These are phyloP conservation scores for Lasioglossum malachurum DNA, from an alignment of 2,888 invertebrate species.

Conservation along the genomic window DNA sequence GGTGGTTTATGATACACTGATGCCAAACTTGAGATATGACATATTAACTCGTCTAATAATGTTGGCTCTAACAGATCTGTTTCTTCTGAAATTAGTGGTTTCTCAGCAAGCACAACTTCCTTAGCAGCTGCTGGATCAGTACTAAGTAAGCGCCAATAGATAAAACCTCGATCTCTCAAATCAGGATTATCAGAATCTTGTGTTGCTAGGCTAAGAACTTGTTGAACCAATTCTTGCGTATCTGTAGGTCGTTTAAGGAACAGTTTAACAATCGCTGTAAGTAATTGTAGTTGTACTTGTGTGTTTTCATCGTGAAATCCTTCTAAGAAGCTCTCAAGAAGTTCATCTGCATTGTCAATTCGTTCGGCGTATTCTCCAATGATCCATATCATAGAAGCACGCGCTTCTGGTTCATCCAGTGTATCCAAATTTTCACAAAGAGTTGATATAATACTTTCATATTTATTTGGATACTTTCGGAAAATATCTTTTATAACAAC, in stretches of 20 bases:
- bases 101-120: conserved; percentile 99
- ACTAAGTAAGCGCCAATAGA: conserved; percentile 99
- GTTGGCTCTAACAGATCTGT: conserved; percentile 99
- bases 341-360: conserved; percentile 99
- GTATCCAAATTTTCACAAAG: conserved; percentile 99
- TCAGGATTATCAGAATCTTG: conserved; percentile 99
- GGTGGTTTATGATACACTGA: conserved; percentile 99
- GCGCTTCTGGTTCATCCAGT: conserved; percentile 98
- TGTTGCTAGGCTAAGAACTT: conserved; percentile 95
- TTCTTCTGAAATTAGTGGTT: conserved; percentile 99
- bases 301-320: conserved; percentile 99
- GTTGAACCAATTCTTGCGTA: conserved; percentile 99
- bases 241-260: conserved; percentile 99
- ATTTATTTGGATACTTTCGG: conserved; percentile 99
- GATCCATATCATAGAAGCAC: conserved; percentile 99
- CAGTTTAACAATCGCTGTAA: conserved; percentile 99
- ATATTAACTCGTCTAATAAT: conserved; percentile 98
- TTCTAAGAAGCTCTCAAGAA: conserved; percentile 98
- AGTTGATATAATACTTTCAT: conserved; percentile 99
- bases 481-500: conserved; percentile 99
- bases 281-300: conserved; percentile 97
- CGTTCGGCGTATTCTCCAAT: conserved; percentile 99
- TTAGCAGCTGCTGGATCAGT: conserved; percentile 99
- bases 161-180: conserved; percentile 98
- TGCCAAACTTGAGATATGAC: conserved; percentile 98